Evolutionary conservation across 2,888 invertebrate species (phyloP), one percentile per base, ranked within the genome.

Genomic region (Brachynemurus nebulosus): DNA sequence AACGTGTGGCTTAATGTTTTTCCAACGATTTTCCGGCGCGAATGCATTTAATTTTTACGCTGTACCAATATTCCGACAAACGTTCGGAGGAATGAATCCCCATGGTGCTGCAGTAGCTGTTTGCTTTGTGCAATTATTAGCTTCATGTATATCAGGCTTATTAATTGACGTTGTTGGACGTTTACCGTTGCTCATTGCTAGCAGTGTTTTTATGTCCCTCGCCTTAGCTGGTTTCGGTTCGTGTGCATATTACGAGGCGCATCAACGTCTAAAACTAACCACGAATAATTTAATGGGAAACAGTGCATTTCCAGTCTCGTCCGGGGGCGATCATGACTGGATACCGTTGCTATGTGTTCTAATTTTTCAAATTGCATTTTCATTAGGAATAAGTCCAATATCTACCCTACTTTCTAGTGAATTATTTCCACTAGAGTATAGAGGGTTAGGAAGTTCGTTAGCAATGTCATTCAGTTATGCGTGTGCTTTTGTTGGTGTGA

Each of bases 101-200:
- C 85, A 86, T 53, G 76, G 80, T 35, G 88, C 86, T 9, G 86
- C 90, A 1, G 84, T 90, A 41, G 80, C 86, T 40, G 84, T 90
- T 5, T 88, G 85, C 6, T 78, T 82, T 42, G 88, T 89, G 1
- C 89, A 90, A 59, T 69, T 91, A 2, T 63, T 88, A n/a, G 86
- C 86, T 2, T 86, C 91, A 0, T 70, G 88, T 53, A 65, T 86
- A 23, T 86, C 88, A 25, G 86, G 81, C 3, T 67, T 86, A 50
- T 66, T 91, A 42, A 88, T 91, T 56, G 92, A 92, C 62, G 81
- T 81, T 12, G 83, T 85, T 17, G 92, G 92, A 9, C 71, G 92
- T 50, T 68, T 86, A 41, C 86, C 92, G 2, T 68, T 92, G 44
- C 68, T 91, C 48, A 80, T 88, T 50, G 84, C 86, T 40, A 86